Conservation (phyloP, 2,113 vertebrate species). For the Planiliza haematocheilus region DNA sequence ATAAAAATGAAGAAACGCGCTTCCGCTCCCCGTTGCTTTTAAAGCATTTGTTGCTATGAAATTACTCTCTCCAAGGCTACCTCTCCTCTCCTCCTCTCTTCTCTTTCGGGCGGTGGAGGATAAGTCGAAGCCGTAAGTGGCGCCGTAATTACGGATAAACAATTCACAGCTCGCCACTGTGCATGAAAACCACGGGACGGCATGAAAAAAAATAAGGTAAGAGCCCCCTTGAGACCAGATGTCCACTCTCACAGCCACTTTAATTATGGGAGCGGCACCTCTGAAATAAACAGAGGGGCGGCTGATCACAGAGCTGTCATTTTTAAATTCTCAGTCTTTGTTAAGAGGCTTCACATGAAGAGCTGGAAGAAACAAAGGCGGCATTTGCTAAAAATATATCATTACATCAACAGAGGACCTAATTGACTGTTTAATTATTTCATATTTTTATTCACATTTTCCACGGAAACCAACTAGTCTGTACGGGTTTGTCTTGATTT, state of each 20-base stretch:
- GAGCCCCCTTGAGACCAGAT: constrained; percentile 54
- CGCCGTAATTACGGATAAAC: constrained; percentile 50
- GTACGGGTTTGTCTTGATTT: background rate
- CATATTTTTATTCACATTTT: too few relatives aligned
- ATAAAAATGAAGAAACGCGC: background rate
- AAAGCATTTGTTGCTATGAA: constrained; percentile 32
- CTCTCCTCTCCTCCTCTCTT: too few relatives aligned
- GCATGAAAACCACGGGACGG: constrained; percentile 34
- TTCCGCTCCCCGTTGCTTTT: constrained; percentile 2
- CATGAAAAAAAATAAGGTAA: constrained; percentile 21
- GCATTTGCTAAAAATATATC: background rate
- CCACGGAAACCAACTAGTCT: too few relatives aligned
- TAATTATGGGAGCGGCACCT: constrained; percentile 42
- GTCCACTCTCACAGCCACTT: constrained; percentile 56
- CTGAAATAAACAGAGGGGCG: constrained; percentile 26
- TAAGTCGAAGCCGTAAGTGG: constrained; percentile 16
- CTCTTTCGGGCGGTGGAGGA: background rate
- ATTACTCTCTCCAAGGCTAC: constrained; percentile 18
- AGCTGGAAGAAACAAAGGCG: background rate
- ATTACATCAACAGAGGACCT: too few relatives aligned
- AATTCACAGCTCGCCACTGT: constrained; percentile 35
- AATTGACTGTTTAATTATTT: too few relatives aligned
- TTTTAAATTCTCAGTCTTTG: constrained; percentile 1
- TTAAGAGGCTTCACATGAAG: constrained; percentile 10
- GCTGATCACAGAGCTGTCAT: constrained; percentile 36